phyloP scores from a whole-genome alignment of 1,140 invertebrate species.

The Cydia fagiglandana region DNA sequence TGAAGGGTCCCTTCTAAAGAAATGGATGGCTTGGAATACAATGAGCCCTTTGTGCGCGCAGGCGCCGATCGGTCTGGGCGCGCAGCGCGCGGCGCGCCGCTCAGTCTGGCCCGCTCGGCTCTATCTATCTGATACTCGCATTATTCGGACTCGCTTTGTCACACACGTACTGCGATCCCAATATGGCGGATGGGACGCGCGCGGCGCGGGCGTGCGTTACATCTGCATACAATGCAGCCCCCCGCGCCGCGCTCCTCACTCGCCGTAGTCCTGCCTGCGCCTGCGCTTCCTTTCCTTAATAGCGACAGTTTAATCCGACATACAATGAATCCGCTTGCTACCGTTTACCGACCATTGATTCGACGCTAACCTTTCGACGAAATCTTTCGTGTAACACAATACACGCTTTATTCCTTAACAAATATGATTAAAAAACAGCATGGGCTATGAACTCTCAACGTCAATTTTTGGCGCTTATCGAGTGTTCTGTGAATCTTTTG shows the following conservation, averaged over 20 bases:
- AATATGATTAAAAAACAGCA: neutral
- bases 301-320: conserved; percentile 27
- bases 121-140: conserved; percentile 30
- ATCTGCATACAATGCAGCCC: conserved; percentile 51
- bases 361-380: conserved; percentile 9
- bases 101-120: conserved; percentile 37
- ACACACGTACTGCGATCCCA: conserved; percentile 47
- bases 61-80: conserved; percentile 76
- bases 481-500: neutral
- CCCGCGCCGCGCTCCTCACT: conserved; percentile 37
- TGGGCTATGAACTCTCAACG: neutral
- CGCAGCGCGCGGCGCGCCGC: conserved; percentile 52
- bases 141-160: conserved; percentile 44
- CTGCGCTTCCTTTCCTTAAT: conserved; percentile 30
- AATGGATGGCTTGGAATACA: conserved; percentile 64
- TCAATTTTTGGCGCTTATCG: neutral
- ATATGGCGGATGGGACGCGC: conserved; percentile 40
- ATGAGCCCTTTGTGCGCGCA: conserved; percentile 72
- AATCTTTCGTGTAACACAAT: neutral
- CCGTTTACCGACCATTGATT: conserved; percentile 17
- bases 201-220: conserved; percentile 38
- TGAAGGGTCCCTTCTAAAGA: conserved; percentile 68
- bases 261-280: conserved; percentile 26
- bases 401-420: neutral
- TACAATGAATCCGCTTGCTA: conserved; percentile 31